These are phyloP conservation scores for Epinotia demarniana DNA, from an alignment of 2,888 invertebrate species.

Conservation along the genomic window DNA sequence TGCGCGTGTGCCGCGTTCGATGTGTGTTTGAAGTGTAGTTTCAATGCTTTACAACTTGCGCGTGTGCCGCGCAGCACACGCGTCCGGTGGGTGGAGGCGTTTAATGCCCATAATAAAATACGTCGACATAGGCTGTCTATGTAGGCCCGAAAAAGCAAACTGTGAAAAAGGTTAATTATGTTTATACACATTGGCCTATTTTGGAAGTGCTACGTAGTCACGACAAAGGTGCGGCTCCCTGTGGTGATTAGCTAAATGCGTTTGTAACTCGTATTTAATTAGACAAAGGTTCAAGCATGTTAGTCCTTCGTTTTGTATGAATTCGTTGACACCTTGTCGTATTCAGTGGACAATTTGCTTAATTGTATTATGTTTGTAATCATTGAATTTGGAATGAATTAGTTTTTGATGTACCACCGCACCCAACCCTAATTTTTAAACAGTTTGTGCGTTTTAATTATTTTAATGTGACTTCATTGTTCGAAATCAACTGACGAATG, in stretches of 20 bases:
- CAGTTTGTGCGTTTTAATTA: neutral
- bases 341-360: constrained; percentile 31
- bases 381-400: constrained; percentile 21
- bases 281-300: constrained; percentile 33
- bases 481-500: too few species aligned
- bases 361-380: constrained; percentile 34
- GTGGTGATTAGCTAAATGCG: constrained; percentile 66
- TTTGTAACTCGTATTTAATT: constrained; percentile 52
- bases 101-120: neutral
- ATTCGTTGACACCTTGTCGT: constrained; percentile 29
- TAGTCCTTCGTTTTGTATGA: constrained; percentile 20
- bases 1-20: too few species aligned
- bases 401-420: constrained; percentile 17
- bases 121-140: neutral
- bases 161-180: neutral
- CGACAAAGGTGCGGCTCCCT: constrained; percentile 49
- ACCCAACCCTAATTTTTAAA: neutral
- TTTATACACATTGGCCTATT: constrained; percentile 26
- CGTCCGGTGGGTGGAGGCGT: too few species aligned
- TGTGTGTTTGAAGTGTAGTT: too few species aligned
- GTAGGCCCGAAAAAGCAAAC: constrained; percentile 17
- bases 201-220: constrained; percentile 34
- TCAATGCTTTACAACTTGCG: too few species aligned
- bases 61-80: too few species aligned
- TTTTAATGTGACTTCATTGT: neutral